phyloP scores from a whole-genome alignment of 1,140 invertebrate species.

The Drosophila suzukii region DNA sequence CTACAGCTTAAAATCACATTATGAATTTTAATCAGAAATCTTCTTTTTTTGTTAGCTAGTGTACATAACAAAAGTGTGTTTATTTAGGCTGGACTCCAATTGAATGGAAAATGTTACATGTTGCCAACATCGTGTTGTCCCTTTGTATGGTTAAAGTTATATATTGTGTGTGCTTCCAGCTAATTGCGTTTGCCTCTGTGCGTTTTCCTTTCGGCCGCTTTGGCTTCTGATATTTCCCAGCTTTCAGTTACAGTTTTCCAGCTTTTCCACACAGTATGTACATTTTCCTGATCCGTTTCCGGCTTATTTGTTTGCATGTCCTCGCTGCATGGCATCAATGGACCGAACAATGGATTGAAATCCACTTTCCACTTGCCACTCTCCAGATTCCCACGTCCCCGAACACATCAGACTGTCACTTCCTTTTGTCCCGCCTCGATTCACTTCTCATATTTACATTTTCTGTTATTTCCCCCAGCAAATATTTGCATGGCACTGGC shows the following conservation, averaged over 20 bases:
- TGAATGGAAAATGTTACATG: background rate
- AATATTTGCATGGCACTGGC: constrained; percentile 64
- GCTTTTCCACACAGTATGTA: background rate
- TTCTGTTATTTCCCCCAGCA: constrained; percentile 61
- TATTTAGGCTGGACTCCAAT: constrained; percentile 20
- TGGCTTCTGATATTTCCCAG: constrained; percentile 5
- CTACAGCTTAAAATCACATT: too few relatives aligned
- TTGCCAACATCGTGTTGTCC: constrained; percentile 1
- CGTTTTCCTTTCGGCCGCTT: background rate
- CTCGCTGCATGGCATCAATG: constrained; percentile 11
- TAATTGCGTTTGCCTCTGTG: constrained; percentile 48
- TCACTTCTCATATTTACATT: constrained; percentile 68
- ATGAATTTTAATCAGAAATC: too few relatives aligned
- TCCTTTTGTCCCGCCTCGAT: constrained; percentile 22
- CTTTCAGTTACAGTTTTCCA: constrained; percentile 51
- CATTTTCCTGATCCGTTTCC: constrained; percentile 38
- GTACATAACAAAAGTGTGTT: too few relatives aligned
- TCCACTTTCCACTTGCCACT: constrained; percentile 3
- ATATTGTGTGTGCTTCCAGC: constrained; percentile 53
- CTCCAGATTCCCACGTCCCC: background rate
- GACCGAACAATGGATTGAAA: constrained; percentile 24
- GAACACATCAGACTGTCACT: constrained; percentile 4
- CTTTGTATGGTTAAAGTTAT: constrained; percentile 54
- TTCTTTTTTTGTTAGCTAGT: too few relatives aligned
- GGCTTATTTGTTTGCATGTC: constrained; percentile 24